Base-by-base conservation (phyloP, 1,140 invertebrate genomes). In the Augochlora pura region DNA sequence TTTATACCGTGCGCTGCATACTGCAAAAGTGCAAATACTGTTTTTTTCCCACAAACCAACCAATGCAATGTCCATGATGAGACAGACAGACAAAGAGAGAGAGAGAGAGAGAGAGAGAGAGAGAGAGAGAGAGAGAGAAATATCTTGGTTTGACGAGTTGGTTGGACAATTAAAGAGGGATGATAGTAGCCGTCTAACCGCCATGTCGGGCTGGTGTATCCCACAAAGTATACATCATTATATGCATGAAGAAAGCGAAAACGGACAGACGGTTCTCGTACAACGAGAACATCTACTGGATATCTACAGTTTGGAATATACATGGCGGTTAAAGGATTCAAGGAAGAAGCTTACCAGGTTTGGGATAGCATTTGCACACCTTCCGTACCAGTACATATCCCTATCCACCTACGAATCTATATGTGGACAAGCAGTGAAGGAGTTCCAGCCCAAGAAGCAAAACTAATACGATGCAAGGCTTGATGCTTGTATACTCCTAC, bases 1-100 rank as follows among this genome's bases (percentile, higher is more conserved):
- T 94, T 99, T 99, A 96, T 99, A 99, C 89, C 98, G 96, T 90
- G 97, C 98, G 91, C 97, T 97, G 95, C 98, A 99, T 91, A 98
- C 97, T 98, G 95, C 93, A 95, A 95, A 92, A 93, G 92, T 93
- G 92, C 92, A 93, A 93, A 93, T 92, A 92, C 92, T 93, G 89
- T 93, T 93, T 93, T 93, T 93, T 93, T 93, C 91, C 92, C 91
- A 91, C 91, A 92, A 92, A 92, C 90, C 89, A 93, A 91, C 91
- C 90, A 92, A 92, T 91, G 89, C 90, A 92, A 90, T 89, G 88
- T 88, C 89, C 88, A 91, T 89, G 87, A 88, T 89, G 86, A 89
- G 84, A 88, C 10, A 46, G 12, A 42, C 9, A 42, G 39, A 42
- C 8, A 42, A 10, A 42, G 39, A 42, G 1, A 42, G 39, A 42